Percentiles rank a stretch among this genome's conserved stretches.
Conservation (phyloP, 2,113 vertebrate species). For the Microtus montanus region DNA sequence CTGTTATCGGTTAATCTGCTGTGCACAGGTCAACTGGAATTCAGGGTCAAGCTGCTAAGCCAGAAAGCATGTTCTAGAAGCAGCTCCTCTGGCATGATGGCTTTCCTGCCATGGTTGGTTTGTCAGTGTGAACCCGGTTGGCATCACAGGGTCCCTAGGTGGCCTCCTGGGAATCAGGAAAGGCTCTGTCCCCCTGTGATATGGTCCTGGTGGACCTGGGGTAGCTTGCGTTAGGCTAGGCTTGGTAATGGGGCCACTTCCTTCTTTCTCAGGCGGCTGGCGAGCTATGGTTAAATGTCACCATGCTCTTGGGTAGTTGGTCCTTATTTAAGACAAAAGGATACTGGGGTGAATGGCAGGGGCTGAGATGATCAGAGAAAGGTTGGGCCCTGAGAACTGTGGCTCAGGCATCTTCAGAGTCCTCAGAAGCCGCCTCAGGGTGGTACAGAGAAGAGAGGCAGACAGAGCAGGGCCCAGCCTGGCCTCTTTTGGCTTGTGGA, state of each 20-base stretch:
- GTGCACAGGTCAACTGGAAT: neutral
- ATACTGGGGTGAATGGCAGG: neutral
- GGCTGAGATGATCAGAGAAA: neutral
- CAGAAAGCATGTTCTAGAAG: neutral
- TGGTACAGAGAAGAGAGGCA: neutral
- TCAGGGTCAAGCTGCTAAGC: neutral
- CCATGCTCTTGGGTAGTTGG: rapidly evolving
- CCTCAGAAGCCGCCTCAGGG: neutral
- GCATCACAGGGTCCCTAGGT: neutral
- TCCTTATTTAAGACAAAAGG: neutral
- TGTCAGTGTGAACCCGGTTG: rapidly evolving
- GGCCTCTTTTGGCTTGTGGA: neutral
- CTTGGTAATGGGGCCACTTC: too few species aligned
- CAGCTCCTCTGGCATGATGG: rapidly evolving
- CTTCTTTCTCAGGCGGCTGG: neutral
- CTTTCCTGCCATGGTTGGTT: neutral
- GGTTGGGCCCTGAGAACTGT: neutral
- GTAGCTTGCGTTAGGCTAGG: neutral
- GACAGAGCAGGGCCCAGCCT: too few species aligned
- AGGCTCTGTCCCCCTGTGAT: rapidly evolving
- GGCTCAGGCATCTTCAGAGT: neutral
- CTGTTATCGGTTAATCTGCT: neutral
- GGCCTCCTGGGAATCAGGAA: rapidly evolving
- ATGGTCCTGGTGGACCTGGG: neutral
- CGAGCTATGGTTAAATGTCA: neutral